Conservation (phyloP, 2,888 invertebrate species). For the Leptodirus hochenwartii region DNA sequence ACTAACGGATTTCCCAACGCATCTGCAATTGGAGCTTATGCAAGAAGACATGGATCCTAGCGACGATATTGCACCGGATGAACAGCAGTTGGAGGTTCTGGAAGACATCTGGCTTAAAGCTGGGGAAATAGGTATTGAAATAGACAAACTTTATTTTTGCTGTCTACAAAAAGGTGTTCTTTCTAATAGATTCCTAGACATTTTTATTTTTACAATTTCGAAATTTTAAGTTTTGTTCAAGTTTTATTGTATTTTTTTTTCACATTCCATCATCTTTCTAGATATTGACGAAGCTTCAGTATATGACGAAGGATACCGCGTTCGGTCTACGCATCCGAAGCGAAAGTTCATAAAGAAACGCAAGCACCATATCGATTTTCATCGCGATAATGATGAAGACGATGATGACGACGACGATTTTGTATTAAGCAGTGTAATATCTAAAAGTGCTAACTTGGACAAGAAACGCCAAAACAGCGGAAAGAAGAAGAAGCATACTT, state of each 20-base stretch:
- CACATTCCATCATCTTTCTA: constrained; percentile 16
- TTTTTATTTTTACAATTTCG: background rate
- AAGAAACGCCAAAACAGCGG: no score
- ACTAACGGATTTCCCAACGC: constrained; percentile 24
- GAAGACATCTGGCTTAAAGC: constrained; percentile 70
- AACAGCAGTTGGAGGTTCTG: constrained; percentile 50
- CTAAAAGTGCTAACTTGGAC: no score
- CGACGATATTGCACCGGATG: constrained; percentile 41
- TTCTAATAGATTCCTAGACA: constrained; percentile 1
- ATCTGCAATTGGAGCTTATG: constrained; percentile 29
- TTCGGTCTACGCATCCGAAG: constrained; percentile 27
- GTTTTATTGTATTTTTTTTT: no score
- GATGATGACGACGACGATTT: no score
- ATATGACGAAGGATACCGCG: constrained; percentile 34
- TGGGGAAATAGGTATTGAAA: constrained; percentile 45
- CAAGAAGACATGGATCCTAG: constrained; percentile 27
- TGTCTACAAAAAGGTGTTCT: background rate
- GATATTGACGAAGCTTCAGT: constrained; percentile 33
- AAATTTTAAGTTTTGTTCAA: constrained; percentile 3
- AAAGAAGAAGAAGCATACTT: constrained; percentile 21
- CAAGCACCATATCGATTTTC: no score
- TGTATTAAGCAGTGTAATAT: no score
- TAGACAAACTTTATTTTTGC: background rate
- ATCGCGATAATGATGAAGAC: no score
- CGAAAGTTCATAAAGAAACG: constrained; percentile 18